These are phyloP conservation scores for Hydrochoerus hydrochaeris DNA, from an alignment of 2,113 vertebrate genomes.

Conservation along the genomic window DNA sequence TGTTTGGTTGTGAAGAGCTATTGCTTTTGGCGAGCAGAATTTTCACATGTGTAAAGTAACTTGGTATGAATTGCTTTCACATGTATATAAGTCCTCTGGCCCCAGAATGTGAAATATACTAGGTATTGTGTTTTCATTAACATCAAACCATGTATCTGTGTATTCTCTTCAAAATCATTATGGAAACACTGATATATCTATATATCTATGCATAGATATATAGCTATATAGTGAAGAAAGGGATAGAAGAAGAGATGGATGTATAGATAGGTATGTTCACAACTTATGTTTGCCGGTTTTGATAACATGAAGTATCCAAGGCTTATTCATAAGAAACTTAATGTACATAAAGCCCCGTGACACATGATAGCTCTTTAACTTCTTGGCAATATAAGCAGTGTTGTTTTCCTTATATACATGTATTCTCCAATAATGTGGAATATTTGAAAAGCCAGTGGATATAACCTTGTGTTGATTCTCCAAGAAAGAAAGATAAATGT, in stretches of 20 bases:
- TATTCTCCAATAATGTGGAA: neutral
- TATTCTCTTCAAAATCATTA: slow-evolving; percentile 78
- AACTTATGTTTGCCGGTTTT: slow-evolving; percentile 60
- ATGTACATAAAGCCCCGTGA: slow-evolving; percentile 55
- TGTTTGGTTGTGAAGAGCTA: slow-evolving; percentile 64
- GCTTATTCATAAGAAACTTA: slow-evolving; percentile 74
- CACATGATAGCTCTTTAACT: slow-evolving; percentile 56
- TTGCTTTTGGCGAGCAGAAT: slow-evolving; percentile 83
- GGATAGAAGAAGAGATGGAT: neutral
- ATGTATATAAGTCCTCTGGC: slow-evolving; percentile 77
- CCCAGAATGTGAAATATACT: slow-evolving; percentile 73
- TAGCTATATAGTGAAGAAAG: neutral
- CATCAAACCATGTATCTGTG: slow-evolving; percentile 67
- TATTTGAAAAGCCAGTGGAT: neutral
- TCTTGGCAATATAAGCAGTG: slow-evolving; percentile 63
- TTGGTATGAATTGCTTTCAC: slow-evolving; percentile 82
- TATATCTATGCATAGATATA: too few species aligned
- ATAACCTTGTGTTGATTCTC: neutral
- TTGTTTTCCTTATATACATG: neutral
- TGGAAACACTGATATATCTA: slow-evolving; percentile 71
- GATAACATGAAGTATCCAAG: neutral
- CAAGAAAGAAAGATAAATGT: neutral
- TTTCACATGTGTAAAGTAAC: slow-evolving; percentile 83
- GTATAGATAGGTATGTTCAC: neutral
- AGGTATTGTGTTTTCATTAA: slow-evolving; percentile 81